Base-by-base conservation (phyloP, 2,113 vertebrate species). In the Stigmatopora argus region DNA sequence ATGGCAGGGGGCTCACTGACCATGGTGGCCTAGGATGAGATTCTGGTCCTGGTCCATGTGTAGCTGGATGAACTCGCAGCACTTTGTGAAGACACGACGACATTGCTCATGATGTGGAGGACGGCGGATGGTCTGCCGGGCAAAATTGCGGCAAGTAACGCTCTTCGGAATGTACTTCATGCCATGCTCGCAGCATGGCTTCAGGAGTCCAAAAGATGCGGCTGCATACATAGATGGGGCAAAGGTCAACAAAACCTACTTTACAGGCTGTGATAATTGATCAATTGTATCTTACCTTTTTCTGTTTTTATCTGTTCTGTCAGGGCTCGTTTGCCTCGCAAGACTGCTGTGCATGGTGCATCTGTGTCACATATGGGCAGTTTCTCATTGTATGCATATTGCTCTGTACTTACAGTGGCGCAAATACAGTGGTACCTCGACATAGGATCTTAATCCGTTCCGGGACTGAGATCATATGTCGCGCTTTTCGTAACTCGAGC, bases 171-270 rank as follows among this genome's bases (percentile, higher is more conserved):
- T 74, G 14, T 56, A 75, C 12, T 0, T 65, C 2, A 90, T 83
- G n/a, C 94, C 96, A 0, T 9, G 0, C 0, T 23, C 26, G 65
- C 95, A 97, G 72, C 92, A 97, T 0, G 0, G 0, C 60, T 8
- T 73, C 1, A 51, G 0, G 0, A 0, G 1, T 0, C 65, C 55
- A 1, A 53, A 80, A 0, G 0, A 53, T 0, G 18, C 0, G 12
- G 8, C 83, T 87, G 59, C 4, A 41, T 18, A 66, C 8, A 78
- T 0, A 53, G 5, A 47, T 7, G 67, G 35, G 45, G 26, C 55
- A 11, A 17, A 1, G 2, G 5, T 10, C 58, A 11, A 45, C n/a
- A 12, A 9, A 26, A 19, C 17, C 4, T 5, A 3, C 18, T 38
- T 10, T 1, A 19, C 7, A 34, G 15, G 14, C 15, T 11, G 7